Conservation (phyloP, 1,140 invertebrate species). For the Heliconius congener region DNA sequence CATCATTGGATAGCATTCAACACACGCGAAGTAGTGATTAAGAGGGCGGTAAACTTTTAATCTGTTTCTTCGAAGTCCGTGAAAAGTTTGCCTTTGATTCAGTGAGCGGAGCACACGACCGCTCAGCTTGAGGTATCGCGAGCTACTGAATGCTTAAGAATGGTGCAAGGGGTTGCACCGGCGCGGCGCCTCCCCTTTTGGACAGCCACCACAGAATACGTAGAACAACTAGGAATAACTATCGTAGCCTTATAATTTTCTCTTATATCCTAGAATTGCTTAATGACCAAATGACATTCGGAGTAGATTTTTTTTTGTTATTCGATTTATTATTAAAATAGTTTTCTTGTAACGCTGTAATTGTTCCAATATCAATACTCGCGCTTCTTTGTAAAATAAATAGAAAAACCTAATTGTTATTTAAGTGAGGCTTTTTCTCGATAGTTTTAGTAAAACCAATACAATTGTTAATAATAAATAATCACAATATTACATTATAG, state of each 20-base stretch:
- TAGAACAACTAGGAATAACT: constrained; percentile 28
- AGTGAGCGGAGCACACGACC: constrained; percentile 47
- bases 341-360: not conserved
- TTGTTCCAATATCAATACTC: not conserved
- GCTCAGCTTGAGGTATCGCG: constrained; percentile 37
- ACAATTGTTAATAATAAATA: too few species aligned
- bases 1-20: constrained; percentile 61
- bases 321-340: constrained; percentile 1
- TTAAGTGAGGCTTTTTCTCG: not conserved
- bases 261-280: constrained; percentile 26
- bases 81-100: constrained; percentile 65
- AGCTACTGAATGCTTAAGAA: constrained; percentile 55
- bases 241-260: constrained; percentile 32
- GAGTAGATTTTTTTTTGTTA: not conserved
- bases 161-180: constrained; percentile 51
- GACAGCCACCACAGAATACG: constrained; percentile 49
- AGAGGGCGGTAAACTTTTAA: constrained; percentile 53
- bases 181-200: constrained; percentile 58
- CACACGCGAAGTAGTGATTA: constrained; percentile 76
- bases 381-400: not conserved
- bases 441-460: too few species aligned
- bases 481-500: too few species aligned
- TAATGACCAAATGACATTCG: constrained; percentile 3
- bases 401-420: not conserved
- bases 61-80: constrained; percentile 62